Conservation (phyloP, 2,888 invertebrate genomes). For the Cryptus viduatorius region DNA sequence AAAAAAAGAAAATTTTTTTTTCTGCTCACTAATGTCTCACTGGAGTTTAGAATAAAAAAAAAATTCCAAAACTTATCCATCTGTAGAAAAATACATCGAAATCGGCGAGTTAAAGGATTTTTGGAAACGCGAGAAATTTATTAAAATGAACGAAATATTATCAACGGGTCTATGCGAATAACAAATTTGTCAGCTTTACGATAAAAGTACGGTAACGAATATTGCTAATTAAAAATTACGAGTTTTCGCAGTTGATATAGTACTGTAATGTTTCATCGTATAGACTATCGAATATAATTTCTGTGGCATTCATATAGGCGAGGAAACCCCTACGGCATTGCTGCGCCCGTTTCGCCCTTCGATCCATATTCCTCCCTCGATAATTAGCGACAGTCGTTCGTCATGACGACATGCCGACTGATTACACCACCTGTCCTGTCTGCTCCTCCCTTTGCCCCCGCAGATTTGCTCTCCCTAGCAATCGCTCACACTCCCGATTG, state of each 20-base stretch:
- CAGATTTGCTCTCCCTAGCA: background rate
- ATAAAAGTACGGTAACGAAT: background rate
- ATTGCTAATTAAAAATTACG: background rate
- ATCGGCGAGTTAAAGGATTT: too few species aligned
- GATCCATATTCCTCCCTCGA: slow-evolving; percentile 72
- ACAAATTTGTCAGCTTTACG: background rate
- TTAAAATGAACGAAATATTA: too few species aligned
- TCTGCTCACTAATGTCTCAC: too few species aligned
- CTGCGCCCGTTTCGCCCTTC: slow-evolving; percentile 65
- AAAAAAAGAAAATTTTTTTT: background rate
- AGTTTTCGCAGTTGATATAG: background rate
- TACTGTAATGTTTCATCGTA: background rate
- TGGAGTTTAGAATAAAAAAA: too few species aligned
- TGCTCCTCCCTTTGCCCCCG: background rate
- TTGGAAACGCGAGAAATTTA: too few species aligned
- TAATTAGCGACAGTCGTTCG: slow-evolving; percentile 82
- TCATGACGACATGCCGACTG: slow-evolving; percentile 79
- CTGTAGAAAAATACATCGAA: too few species aligned
- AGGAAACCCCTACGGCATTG: slow-evolving; percentile 57
- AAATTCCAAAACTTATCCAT: too few species aligned
- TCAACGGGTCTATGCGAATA: too few species aligned
- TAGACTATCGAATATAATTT: background rate
- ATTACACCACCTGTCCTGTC: slow-evolving; percentile 77
- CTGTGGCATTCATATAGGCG: slow-evolving; percentile 54
- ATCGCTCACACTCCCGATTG: slow-evolving; percentile 29